Percentiles rank a stretch among this genome's conserved stretches.
Evolutionary conservation across 2,888 invertebrate genomes (phyloP).

Genomic region (Philereme vetulata): DNA sequence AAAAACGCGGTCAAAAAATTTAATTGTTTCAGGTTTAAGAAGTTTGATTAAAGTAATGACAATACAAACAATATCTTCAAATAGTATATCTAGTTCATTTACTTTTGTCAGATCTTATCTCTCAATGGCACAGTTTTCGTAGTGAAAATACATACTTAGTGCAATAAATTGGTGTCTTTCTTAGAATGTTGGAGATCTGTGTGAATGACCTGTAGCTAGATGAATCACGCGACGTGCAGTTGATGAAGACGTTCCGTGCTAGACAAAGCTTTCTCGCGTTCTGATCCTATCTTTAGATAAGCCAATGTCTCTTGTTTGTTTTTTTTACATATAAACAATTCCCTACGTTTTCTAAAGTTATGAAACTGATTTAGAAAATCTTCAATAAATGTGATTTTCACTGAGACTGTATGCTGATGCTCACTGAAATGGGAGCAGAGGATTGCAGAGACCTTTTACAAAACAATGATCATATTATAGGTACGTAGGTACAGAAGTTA

Average conservation of each 20-base stretch:
- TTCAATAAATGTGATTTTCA: too few relatives aligned
- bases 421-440: too few relatives aligned
- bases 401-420: too few relatives aligned
- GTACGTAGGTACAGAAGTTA: too few relatives aligned
- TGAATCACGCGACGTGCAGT: slow-evolving; percentile 26
- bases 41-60: slow-evolving; percentile 14
- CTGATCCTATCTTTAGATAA: slow-evolving; percentile 12
- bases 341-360: too few relatives aligned
- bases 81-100: slow-evolving; percentile 20
- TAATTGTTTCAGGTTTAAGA: too few relatives aligned
- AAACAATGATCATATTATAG: too few relatives aligned
- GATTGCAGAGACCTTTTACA: too few relatives aligned
- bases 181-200: slow-evolving; percentile 12
- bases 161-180: slow-evolving; percentile 9
- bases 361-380: too few relatives aligned
- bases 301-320: not conserved
- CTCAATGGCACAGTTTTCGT: slow-evolving; percentile 23
- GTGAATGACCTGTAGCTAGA: slow-evolving; percentile 24
- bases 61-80: slow-evolving; percentile 16
- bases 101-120: slow-evolving; percentile 22
- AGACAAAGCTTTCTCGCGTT: slow-evolving; percentile 24
- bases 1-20: not conserved
- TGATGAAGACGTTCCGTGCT: slow-evolving; percentile 14
- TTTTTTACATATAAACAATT: too few relatives aligned
- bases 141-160: slow-evolving; percentile 4